A percentile compares a stretch with the other conserved stretches of the same genome.
These are phyloP conservation scores for Acrossocheilus fasciatus DNA, from an alignment of 2,797 vertebrate species.

Conservation along the genomic window DNA sequence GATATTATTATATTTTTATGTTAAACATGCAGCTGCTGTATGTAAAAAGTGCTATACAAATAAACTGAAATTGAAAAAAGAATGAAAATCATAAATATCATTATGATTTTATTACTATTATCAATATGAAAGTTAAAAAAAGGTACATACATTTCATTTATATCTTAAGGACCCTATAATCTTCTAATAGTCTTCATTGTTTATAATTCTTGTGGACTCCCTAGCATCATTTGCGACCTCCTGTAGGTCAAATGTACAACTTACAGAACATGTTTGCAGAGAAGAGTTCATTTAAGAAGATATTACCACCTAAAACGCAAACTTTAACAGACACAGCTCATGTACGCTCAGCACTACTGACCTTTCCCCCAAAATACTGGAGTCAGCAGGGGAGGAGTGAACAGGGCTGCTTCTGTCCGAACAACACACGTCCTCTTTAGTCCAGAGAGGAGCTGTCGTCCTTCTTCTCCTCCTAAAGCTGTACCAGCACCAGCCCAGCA, in stretches of 20 bases:
- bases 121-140: background rate
- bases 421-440: conserved; percentile 16
- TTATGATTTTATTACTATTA: background rate
- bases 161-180: background rate
- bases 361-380: conserved; percentile 15
- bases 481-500: conserved; percentile 86
- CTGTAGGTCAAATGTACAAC: no score
- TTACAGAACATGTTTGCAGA: background rate
- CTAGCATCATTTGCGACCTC: background rate
- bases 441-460: background rate
- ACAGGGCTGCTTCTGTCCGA: background rate
- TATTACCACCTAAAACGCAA: background rate
- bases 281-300: background rate
- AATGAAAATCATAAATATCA: background rate
- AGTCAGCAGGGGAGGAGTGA: background rate
- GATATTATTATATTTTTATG: background rate
- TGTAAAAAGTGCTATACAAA: background rate
- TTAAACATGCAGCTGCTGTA: background rate
- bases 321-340: background rate
- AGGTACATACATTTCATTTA: background rate
- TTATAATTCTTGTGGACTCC: background rate
- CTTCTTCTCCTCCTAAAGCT: conserved; percentile 75
- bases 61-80: background rate
- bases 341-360: background rate
- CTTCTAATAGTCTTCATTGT: background rate